Evolutionary conservation across 2,113 vertebrate genomes (phyloP).

Genomic region (Ceyx melanurus): DNA sequence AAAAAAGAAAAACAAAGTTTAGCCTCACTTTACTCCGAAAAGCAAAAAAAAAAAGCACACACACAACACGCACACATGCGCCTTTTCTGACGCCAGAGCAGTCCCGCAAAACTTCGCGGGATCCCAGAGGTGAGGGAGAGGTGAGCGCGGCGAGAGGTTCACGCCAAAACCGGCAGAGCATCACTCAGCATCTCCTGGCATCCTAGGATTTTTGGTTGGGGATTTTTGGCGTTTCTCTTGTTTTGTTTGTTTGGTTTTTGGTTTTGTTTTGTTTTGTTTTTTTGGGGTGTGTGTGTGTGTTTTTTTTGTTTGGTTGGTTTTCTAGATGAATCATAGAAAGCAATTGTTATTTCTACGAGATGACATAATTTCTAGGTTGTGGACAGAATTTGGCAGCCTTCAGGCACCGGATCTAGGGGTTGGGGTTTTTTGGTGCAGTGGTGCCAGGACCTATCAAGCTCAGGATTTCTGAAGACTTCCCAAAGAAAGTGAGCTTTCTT

Average conservation of each 20-base stretch:
- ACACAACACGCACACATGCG: not conserved
- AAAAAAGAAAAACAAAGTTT: not conserved
- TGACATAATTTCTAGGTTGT: constrained; percentile 40
- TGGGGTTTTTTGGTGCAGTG: not conserved
- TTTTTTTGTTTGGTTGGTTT: not conserved
- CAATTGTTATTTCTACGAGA: constrained; percentile 10
- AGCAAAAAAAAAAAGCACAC: not conserved
- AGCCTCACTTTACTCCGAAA: not conserved
- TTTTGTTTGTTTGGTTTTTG: too few relatives aligned
- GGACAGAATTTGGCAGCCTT: not conserved
- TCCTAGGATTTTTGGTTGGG: not conserved
- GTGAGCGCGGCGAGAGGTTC: not conserved
- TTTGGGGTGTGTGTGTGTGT: too few relatives aligned
- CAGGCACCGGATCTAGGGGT: not conserved
- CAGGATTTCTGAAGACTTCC: not conserved
- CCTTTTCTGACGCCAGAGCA: not conserved
- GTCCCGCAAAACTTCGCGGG: not conserved
- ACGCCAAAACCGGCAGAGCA: not conserved
- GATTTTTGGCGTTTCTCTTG: too few relatives aligned
- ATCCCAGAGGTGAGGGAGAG: not conserved
- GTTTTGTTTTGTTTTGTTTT: too few relatives aligned
- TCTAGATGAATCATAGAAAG: constrained; percentile 13
- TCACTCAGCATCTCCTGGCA: not conserved
- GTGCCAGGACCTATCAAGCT: not conserved
- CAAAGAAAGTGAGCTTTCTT: not conserved